Evolutionary conservation across 2,797 vertebrate genomes (phyloP).

Genomic region (Eulemur coronatus): DNA sequence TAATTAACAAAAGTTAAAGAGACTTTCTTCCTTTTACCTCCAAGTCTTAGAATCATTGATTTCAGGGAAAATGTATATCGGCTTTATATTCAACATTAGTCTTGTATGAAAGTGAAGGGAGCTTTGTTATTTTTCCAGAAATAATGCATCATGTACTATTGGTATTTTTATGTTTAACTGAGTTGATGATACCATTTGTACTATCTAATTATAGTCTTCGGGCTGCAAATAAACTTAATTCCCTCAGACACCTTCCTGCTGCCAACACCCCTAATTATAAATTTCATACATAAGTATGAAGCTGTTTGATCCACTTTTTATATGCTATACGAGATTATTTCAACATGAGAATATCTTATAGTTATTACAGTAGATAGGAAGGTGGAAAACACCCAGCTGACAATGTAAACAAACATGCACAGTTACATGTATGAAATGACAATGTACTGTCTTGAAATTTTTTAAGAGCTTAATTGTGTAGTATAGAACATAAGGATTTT

Average conservation of each 20-base stretch:
- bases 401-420: not conserved
- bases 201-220: not conserved
- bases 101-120: not conserved
- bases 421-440: not conserved
- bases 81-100: not conserved
- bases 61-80: not conserved
- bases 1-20: conserved; percentile 20
- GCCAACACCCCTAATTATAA: not conserved
- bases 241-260: not conserved
- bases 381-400: not conserved
- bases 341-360: not conserved
- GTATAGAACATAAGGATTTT: not conserved
- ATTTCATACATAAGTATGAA: not conserved
- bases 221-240: not conserved
- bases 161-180: not conserved
- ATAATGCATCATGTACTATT: not conserved
- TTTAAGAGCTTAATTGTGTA: not conserved
- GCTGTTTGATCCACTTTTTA: not conserved
- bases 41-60: not conserved
- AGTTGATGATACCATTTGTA: not conserved
- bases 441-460: not conserved
- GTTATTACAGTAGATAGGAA: not conserved
- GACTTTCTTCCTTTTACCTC: not conserved
- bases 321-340: not conserved
- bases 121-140: not conserved